Conservation (phyloP, 2,888 invertebrate species). For the Patella depressa region DNA sequence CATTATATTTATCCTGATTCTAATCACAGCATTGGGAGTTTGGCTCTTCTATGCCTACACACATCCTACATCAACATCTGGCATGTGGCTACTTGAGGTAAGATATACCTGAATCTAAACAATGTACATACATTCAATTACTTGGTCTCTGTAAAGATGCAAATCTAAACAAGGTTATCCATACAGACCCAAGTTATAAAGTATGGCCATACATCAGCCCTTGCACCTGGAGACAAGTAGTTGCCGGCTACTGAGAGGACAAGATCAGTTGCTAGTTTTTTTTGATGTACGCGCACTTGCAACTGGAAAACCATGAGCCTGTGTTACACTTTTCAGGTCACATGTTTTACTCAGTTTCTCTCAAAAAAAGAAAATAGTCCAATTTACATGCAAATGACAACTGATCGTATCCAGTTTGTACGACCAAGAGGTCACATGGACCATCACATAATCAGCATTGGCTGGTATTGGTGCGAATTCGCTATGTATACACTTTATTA, state of each 20-base stretch:
- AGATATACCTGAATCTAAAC: conserved; percentile 52
- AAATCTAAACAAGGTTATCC: not conserved
- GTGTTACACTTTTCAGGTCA: not conserved
- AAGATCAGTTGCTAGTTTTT: not conserved
- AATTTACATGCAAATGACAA: no score
- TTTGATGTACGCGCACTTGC: no score
- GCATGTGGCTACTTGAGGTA: conserved; percentile 96
- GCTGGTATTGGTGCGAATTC: no score
- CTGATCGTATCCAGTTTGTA: no score
- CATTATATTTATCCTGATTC: conserved; percentile 76
- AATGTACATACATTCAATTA: not conserved
- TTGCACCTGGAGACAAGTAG: no score
- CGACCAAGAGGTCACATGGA: no score
- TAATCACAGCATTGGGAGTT: conserved; percentile 79
- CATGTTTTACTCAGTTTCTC: not conserved
- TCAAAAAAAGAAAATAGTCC: no score
- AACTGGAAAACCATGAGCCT: not conserved
- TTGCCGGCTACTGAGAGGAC: not conserved
- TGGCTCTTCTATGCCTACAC: conserved; percentile 96
- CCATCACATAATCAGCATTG: no score
- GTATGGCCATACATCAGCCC: no score
- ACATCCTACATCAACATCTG: conserved; percentile 95
- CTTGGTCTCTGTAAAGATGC: not conserved
- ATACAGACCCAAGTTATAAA: not conserved
- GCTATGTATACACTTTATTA: no score